Evolutionary conservation across 1,140 invertebrate species (phyloP), one percentile per base, ranked within the genome.

Genomic region (Tetramorium alpestre): DNA sequence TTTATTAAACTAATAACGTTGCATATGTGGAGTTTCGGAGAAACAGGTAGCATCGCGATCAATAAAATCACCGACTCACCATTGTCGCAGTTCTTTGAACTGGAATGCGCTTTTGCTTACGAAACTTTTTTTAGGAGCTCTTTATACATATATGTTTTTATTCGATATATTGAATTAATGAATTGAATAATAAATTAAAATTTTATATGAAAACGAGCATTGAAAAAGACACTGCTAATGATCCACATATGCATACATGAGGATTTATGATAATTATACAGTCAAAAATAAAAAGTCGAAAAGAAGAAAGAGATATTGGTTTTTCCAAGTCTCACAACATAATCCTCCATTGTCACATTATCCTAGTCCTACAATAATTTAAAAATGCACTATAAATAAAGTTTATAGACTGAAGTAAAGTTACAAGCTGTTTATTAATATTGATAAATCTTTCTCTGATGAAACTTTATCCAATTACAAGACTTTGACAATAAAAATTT

Each of bases 91-190:
- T 64, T 81, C 25, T 67, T 69, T 56, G 47, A 25, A 18, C 54
- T 73, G 8, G 3, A 41, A 62, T 75, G 51, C 16, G 51, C 25
- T 60, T 88, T 78, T 28, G 51, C 56, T n/a, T 25, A 47, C 70
- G 56, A 80, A 80, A 80, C 69, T 1, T 47, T 44, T 4, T 18
- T 73, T 44, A 56, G 33, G 3, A 33, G 33, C 3, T 33, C 33
- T 33, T 33, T 4, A 4, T 33, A 33, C 33, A 33, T 7, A 22
- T 8, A 13, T 41, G 58, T 82, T 60, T 72, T 3, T 0, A 69
- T 38, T 38, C 54, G 18, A n/a, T 11, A 49, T 49, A 67, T 49
- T 16, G 13, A n/a, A 38, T 47, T 33, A 33, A 0, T 33, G 33
- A 22, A 22, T 22, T 22, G 22, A 22, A 22, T 33, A 33, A 33